Percentiles rank a stretch among this genome's conserved stretches.
phyloP scores from a whole-genome alignment of 2,888 invertebrate species.

The Anthrax anthrax region DNA sequence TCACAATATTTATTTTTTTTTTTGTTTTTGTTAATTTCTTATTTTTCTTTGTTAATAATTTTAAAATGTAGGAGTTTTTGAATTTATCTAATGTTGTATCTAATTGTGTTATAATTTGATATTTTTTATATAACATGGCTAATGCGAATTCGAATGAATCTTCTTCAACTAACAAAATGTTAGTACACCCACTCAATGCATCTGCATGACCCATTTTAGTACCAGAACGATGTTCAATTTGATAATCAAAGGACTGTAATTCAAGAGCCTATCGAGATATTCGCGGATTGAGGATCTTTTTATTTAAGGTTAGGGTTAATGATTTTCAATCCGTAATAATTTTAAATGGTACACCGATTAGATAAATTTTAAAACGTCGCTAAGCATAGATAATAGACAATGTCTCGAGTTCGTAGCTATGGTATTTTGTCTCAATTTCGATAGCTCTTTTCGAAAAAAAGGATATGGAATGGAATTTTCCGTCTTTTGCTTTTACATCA shows the following conservation, averaged over 20 bases:
- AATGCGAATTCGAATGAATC: constrained; percentile 1
- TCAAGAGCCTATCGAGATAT: constrained; percentile 14
- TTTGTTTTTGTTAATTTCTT: no score
- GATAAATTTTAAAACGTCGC: constrained; percentile 16
- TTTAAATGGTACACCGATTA: constrained; percentile 15
- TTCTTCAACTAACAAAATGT: constrained; percentile 3
- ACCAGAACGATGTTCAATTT: constrained; percentile 12
- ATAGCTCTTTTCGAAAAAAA: constrained; percentile 18
- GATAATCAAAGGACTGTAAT: constrained; percentile 13
- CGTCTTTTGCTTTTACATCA: constrained; percentile 13
- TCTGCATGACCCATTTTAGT: constrained; percentile 18
- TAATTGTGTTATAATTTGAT: no score
- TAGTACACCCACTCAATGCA: constrained; percentile 14
- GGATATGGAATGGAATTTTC: constrained; percentile 16
- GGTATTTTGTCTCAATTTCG: constrained; percentile 14
- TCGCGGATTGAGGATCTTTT: constrained; percentile 14
- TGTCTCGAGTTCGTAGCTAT: constrained; percentile 19
- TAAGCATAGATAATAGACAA: constrained; percentile 17
- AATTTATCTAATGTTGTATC: no score
- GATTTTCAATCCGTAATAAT: constrained; percentile 16
- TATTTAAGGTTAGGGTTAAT: constrained; percentile 13
- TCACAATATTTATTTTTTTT: no score
- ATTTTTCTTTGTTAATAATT: no score
- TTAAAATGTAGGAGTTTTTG: no score
- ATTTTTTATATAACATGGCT: no score